Conservation (phyloP, 2,113 vertebrate species). For the Eupsittula cactorum region DNA sequence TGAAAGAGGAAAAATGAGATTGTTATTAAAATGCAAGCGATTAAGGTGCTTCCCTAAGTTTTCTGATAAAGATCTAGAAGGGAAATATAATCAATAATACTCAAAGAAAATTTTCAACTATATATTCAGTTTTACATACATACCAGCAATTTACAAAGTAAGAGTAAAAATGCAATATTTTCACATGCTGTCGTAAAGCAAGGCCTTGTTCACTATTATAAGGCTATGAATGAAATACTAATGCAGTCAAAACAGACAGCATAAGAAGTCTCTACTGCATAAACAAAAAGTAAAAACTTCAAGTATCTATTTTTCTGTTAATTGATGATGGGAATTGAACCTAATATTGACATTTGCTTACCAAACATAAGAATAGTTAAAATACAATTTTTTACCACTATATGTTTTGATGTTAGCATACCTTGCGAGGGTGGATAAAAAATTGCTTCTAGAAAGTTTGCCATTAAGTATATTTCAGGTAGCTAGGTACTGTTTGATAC, state of each 20-base stretch:
- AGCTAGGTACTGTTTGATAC: neutral
- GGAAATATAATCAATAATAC: neutral
- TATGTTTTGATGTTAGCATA: neutral
- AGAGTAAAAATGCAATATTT: neutral
- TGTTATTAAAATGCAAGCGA: neutral
- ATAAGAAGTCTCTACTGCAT: neutral
- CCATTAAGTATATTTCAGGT: neutral
- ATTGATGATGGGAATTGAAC: rapidly evolving
- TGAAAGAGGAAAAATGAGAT: neutral
- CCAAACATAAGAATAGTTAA: neutral
- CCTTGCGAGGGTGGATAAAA: neutral
- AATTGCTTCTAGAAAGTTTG: neutral
- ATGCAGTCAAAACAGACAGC: neutral
- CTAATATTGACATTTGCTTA: neutral
- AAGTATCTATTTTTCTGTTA: neutral
- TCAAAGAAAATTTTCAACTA: neutral
- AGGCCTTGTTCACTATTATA: neutral
- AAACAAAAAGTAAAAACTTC: neutral
- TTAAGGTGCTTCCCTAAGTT: neutral
- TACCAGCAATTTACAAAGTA: neutral
- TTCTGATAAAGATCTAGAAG: neutral
- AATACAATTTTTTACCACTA: neutral
- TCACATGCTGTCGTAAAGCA: neutral
- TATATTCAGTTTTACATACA: neutral
- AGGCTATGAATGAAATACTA: neutral